A percentile compares a stretch with the other conserved stretches of the same genome.
phyloP scores from a whole-genome alignment of 2,113 vertebrate species.

The Nettapus auritus region DNA sequence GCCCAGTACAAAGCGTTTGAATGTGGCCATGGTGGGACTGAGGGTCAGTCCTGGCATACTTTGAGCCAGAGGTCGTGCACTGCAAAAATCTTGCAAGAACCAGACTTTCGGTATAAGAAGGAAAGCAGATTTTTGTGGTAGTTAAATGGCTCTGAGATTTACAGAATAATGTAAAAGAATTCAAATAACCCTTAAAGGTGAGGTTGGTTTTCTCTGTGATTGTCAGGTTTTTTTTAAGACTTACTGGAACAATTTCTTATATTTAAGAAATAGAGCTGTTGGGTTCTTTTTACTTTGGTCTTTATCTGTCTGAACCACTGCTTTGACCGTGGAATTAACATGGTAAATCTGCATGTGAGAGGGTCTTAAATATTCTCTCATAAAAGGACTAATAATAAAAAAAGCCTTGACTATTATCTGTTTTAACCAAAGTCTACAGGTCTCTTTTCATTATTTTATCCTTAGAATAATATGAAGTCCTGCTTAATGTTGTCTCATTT shows the following conservation, averaged over 20 bases:
- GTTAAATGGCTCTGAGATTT: neutral
- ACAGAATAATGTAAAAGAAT: neutral
- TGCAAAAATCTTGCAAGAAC: neutral
- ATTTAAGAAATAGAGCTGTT: neutral
- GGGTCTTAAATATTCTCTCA: constrained; percentile 49
- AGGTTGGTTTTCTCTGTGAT: constrained; percentile 11
- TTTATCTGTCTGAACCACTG: constrained; percentile 19
- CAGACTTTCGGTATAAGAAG: neutral
- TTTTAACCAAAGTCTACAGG: constrained; percentile 11
- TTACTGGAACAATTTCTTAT: neutral
- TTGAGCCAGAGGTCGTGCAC: neutral
- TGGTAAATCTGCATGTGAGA: constrained; percentile 45
- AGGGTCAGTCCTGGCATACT: neutral
- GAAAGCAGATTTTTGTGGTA: neutral
- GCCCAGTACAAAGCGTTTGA: neutral
- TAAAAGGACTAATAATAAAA: constrained; percentile 20
- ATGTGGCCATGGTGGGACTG: neutral
- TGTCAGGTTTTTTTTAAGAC: neutral
- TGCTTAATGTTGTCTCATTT: constrained; percentile 24
- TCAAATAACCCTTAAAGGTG: neutral
- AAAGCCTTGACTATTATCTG: constrained; percentile 24
- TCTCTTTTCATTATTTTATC: constrained; percentile 27
- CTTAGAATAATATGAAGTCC: neutral
- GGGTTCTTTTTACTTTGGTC: constrained; percentile 31
- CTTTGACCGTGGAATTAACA: constrained; percentile 19